phyloP scores from a whole-genome alignment of 2,797 vertebrate genomes.

The Leuciscus waleckii region DNA sequence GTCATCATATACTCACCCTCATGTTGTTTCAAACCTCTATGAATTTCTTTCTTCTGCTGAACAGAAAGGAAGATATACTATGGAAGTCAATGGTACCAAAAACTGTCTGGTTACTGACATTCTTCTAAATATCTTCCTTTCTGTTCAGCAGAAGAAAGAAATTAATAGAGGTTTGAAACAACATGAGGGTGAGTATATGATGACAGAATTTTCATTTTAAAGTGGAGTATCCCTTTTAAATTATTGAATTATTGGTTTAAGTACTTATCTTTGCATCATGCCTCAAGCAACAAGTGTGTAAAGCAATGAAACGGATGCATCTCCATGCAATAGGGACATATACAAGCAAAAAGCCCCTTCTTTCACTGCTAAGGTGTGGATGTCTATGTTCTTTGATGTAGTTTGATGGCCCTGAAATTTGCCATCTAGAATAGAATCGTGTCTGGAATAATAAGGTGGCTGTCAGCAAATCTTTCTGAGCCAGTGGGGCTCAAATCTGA shows the following conservation, averaged over 20 bases:
- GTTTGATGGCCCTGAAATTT: slow-evolving; percentile 68
- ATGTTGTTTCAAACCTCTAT: no score
- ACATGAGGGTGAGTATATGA: no score
- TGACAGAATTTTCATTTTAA: no score
- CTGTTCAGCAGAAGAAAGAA: no score
- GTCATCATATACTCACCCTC: no score
- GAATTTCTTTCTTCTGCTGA: no score
- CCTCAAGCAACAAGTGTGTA: neutral
- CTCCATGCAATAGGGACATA: neutral
- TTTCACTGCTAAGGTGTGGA: neutral
- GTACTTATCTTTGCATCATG: slow-evolving; percentile 13
- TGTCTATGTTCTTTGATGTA: slow-evolving; percentile 69
- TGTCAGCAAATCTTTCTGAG: slow-evolving; percentile 59
- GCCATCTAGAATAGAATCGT: slow-evolving; percentile 58
- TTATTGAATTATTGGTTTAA: neutral
- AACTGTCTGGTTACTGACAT: no score
- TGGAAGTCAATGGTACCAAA: no score
- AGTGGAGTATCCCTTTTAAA: no score
- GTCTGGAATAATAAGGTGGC: slow-evolving; percentile 60
- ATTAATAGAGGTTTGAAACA: no score
- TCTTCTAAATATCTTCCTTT: no score
- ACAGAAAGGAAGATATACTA: no score
- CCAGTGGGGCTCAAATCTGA: slow-evolving; percentile 70
- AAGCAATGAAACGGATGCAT: neutral
- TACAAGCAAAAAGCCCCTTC: neutral